Conservation (phyloP, 2,113 vertebrate genomes). For the Sturnira hondurensis region DNA sequence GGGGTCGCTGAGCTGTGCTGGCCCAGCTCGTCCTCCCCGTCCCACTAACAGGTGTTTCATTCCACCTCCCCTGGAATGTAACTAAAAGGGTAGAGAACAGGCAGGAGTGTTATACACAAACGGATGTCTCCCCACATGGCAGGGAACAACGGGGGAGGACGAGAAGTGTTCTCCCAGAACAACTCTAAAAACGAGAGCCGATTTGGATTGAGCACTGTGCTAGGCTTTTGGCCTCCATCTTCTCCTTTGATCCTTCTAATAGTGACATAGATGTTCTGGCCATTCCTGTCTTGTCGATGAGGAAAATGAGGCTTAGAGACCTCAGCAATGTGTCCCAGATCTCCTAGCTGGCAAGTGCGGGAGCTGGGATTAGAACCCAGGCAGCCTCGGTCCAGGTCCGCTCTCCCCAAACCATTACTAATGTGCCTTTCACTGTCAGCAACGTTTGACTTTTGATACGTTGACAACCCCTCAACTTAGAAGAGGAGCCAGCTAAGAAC, state of each 20-base stretch:
- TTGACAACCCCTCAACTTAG: not conserved
- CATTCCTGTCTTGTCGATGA: not conserved
- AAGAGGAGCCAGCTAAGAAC: not conserved
- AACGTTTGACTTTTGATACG: not conserved
- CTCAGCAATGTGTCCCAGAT: not conserved
- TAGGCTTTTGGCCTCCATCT: not conserved
- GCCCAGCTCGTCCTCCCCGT: not conserved
- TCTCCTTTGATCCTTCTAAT: not conserved
- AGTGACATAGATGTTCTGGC: not conserved
- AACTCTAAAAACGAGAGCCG: not conserved
- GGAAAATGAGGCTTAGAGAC: not conserved
- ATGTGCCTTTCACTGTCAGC: no score
- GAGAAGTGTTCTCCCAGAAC: not conserved
- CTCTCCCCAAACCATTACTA: not conserved
- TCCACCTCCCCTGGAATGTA: not conserved
- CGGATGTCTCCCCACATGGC: not conserved
- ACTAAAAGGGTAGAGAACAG: not conserved
- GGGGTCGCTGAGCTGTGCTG: not conserved
- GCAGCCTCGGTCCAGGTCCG: not conserved
- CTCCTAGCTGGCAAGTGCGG: accelerated
- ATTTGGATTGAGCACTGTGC: not conserved
- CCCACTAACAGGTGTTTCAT: not conserved
- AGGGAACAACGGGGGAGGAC: not conserved
- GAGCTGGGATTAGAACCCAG: not conserved
- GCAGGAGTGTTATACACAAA: not conserved